These are phyloP conservation scores for Chiloscyllium plagiosum DNA, from an alignment of 2,113 vertebrate genomes.

Conservation along the genomic window DNA sequence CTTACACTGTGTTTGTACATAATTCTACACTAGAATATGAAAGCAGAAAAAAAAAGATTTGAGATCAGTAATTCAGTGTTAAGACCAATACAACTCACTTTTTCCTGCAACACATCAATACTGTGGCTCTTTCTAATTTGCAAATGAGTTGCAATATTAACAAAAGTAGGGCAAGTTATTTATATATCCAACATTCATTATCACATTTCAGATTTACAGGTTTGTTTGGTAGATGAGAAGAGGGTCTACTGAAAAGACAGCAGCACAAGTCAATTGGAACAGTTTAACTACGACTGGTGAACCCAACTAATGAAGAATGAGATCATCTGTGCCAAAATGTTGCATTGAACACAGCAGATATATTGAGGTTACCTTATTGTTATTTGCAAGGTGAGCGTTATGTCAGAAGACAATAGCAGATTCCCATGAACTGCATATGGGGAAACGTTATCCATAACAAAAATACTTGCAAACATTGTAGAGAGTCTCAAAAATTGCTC, in stretches of 20 bases:
- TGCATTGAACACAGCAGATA: background rate
- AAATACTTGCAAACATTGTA: background rate
- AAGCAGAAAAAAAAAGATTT: slow-evolving; percentile 12
- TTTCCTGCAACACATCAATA: background rate
- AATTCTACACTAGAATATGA: slow-evolving; percentile 23
- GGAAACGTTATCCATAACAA: background rate
- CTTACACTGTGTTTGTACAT: slow-evolving; percentile 1
- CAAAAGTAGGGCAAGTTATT: background rate
- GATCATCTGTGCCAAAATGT: background rate
- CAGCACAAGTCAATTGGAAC: background rate
- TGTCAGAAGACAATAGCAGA: background rate
- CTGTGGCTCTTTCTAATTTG: background rate
- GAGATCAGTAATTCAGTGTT: slow-evolving; percentile 25
- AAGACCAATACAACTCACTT: background rate
- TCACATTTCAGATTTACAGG: background rate
- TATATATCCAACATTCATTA: background rate
- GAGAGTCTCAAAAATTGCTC: slow-evolving; percentile 20
- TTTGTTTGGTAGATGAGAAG: background rate
- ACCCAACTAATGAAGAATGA: background rate
- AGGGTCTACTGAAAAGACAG: background rate
- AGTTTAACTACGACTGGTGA: background rate
- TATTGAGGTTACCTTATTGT: background rate
- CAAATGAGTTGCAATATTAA: background rate
- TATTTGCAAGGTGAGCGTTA: background rate
- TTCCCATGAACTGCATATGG: background rate